Percentiles rank a stretch among this genome's conserved stretches.
phyloP scores from a whole-genome alignment of 2,888 invertebrate genomes.

The Heliconius ismenius region DNA sequence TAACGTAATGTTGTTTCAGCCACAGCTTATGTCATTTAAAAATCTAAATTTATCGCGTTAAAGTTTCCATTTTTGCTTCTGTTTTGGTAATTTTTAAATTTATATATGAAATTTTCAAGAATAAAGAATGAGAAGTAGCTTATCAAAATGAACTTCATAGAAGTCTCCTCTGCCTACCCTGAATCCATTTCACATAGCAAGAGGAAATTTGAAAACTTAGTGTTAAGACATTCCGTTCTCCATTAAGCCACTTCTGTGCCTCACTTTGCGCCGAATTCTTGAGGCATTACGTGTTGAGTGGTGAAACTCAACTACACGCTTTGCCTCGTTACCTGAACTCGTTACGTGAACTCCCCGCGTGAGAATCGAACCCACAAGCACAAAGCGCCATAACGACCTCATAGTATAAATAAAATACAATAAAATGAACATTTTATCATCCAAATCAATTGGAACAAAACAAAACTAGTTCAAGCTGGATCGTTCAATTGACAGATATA shows the following conservation, averaged over 20 bases:
- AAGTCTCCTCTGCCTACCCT: too few species aligned
- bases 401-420: neutral
- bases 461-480: conserved; percentile 48
- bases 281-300: neutral
- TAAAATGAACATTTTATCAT: neutral
- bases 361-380: neutral
- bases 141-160: too few species aligned
- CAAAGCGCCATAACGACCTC: too few species aligned
- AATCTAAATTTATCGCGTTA: neutral
- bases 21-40: neutral
- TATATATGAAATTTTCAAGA: too few species aligned
- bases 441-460: conserved; percentile 19
- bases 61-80: neutral
- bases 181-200: too few species aligned
- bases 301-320: neutral
- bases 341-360: too few species aligned
- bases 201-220: too few species aligned
- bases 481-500: conserved; percentile 47
- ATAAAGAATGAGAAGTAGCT: too few species aligned
- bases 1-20: neutral
- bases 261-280: too few species aligned
- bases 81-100: too few species aligned
- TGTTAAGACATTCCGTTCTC: too few species aligned
- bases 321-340: neutral
- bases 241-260: neutral